Percentiles rank a stretch among this genome's conserved stretches.
phyloP scores from a whole-genome alignment of 2,888 invertebrate genomes.

The Diadromus collaris region DNA sequence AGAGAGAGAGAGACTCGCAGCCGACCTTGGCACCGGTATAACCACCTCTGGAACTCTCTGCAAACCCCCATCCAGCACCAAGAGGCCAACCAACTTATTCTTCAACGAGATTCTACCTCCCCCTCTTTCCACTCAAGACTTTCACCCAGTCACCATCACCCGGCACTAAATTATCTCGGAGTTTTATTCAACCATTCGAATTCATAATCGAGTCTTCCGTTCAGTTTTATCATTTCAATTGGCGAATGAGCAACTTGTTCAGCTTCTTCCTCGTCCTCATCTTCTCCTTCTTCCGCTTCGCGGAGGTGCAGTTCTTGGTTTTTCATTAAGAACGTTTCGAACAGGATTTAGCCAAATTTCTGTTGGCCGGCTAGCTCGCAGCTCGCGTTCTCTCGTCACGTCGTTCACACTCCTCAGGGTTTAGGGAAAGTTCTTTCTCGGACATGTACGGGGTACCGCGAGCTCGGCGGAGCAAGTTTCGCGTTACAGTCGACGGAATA shows the following conservation, averaged over 20 bases:
- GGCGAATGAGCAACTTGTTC: conserved; percentile 35
- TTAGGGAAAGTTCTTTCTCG: conserved; percentile 25
- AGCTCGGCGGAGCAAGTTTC: conserved; percentile 71
- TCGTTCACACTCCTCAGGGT: conserved; percentile 12
- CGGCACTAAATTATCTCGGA: conserved; percentile 61
- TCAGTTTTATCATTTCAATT: conserved; percentile 50
- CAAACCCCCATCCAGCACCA: conserved; percentile 40
- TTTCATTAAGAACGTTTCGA: background rate
- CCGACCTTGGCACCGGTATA: conserved; percentile 63
- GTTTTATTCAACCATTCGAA: conserved; percentile 65
- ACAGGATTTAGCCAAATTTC: background rate
- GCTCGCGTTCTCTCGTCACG: background rate
- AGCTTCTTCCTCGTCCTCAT: conserved; percentile 28
- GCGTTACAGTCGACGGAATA: conserved; percentile 75
- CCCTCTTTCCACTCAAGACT: conserved; percentile 58
- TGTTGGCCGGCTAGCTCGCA: background rate
- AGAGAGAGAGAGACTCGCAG: conserved; percentile 48
- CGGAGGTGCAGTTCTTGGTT: background rate
- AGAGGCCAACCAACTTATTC: conserved; percentile 59
- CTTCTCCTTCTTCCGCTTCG: conserved; percentile 5
- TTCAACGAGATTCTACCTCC: conserved; percentile 56
- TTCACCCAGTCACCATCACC: conserved; percentile 57
- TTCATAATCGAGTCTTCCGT: conserved; percentile 62
- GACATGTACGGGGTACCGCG: conserved; percentile 34
- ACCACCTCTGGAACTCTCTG: conserved; percentile 55